Percentiles rank a stretch among this genome's conserved stretches.
Evolutionary conservation across 2,888 invertebrate species (phyloP).

Genomic region (Clivina fossor): DNA sequence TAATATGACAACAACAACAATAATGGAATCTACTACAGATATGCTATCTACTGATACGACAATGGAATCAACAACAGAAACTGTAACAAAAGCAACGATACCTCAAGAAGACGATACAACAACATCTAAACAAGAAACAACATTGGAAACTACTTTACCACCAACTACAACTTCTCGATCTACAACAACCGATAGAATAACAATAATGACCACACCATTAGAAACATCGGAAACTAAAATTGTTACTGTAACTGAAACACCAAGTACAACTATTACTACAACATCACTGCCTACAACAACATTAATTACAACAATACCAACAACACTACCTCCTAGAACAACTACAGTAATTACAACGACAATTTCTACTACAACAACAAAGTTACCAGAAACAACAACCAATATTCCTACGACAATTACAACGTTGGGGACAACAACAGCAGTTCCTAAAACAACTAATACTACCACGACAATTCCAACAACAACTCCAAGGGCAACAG

Average conservation of each 20-base stretch:
- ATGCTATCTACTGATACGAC: slow-evolving; percentile 35
- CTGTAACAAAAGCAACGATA: slow-evolving; percentile 2
- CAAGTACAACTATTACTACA: slow-evolving; percentile 11
- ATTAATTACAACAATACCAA: slow-evolving; percentile 34
- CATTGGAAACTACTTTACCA: slow-evolving; percentile 14
- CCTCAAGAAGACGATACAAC: slow-evolving; percentile 19
- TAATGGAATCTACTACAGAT: slow-evolving; percentile 28
- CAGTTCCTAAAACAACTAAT: slow-evolving; percentile 18
- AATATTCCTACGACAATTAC: slow-evolving; percentile 14
- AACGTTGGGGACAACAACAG: slow-evolving; percentile 33
- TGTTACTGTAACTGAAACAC: slow-evolving; percentile 7
- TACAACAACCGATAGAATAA: slow-evolving; percentile 21
- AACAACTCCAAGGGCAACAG: slow-evolving; percentile 18
- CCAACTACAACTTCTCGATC: slow-evolving; percentile 26
- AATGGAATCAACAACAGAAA: slow-evolving; percentile 19
- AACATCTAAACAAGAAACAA: slow-evolving; percentile 16
- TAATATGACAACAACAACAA: slow-evolving; percentile 24
- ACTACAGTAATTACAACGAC: slow-evolving; percentile 33
- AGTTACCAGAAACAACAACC: slow-evolving; percentile 31
- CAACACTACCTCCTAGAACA: slow-evolving; percentile 28
- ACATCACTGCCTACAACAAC: slow-evolving; percentile 35
- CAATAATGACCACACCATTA: slow-evolving; percentile 10
- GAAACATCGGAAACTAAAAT: slow-evolving; percentile 37
- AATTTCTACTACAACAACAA: slow-evolving; percentile 25
- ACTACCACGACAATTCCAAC: slow-evolving; percentile 14